Conservation (phyloP, 2,888 invertebrate species). For the Hetaerina titia region DNA sequence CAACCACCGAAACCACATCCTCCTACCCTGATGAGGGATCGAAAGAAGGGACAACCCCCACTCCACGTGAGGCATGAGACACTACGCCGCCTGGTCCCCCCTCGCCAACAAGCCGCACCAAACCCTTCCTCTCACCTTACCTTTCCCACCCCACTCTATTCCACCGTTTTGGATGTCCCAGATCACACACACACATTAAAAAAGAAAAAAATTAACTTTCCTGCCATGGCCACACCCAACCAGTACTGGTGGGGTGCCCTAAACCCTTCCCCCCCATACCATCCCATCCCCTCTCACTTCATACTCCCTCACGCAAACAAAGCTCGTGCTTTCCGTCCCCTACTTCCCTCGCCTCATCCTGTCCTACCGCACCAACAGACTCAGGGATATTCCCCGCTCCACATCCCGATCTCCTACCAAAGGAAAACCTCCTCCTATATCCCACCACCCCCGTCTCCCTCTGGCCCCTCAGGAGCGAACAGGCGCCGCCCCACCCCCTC, state of each 20-base stretch:
- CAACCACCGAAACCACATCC: conserved; percentile 23
- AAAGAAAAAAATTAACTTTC: conserved; percentile 27
- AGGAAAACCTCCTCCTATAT: conserved; percentile 17
- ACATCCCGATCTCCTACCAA: background rate
- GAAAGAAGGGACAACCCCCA: background rate
- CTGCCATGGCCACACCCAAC: conserved; percentile 57
- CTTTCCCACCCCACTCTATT: background rate
- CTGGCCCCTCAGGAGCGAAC: conserved; percentile 10
- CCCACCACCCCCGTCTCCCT: background rate
- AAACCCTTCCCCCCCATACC: background rate
- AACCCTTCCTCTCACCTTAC: background rate
- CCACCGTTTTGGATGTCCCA: background rate
- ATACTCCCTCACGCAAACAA: background rate
- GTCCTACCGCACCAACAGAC: background rate
- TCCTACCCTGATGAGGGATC: conserved; percentile 15
- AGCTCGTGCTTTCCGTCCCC: background rate
- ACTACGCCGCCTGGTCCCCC: background rate
- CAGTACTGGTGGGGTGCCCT: background rate
- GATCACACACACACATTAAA: background rate
- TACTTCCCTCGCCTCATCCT: background rate
- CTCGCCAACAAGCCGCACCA: background rate
- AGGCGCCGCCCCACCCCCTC: conserved; percentile 60
- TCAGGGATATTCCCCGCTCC: conserved; percentile 6
- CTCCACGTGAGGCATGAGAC: background rate
- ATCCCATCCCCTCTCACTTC: background rate